A percentile compares a stretch with the other conserved stretches of the same genome.
phyloP scores from a whole-genome alignment of 2,888 invertebrate genomes.

The Nipponacmea schrenckii region DNA sequence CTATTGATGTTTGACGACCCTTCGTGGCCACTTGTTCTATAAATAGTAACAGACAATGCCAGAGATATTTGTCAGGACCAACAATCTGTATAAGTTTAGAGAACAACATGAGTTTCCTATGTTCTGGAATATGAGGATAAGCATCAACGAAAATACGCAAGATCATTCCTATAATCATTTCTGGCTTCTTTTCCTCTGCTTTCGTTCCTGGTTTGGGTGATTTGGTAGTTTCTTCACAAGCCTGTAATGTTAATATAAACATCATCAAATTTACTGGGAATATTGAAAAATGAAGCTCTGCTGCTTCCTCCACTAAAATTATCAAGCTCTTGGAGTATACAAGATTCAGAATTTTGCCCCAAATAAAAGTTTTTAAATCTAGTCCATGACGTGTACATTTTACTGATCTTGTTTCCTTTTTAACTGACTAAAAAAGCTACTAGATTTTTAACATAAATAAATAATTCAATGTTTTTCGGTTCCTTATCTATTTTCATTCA shows the following conservation, averaged over 20 bases:
- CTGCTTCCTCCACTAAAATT: too few species aligned
- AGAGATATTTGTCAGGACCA: constrained; percentile 66
- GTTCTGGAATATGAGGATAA: constrained; percentile 90
- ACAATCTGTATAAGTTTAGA: constrained; percentile 78
- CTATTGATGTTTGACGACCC: constrained; percentile 66
- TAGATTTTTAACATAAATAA: too few species aligned
- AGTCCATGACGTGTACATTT: too few species aligned
- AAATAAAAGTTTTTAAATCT: too few species aligned
- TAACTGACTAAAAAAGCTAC: too few species aligned
- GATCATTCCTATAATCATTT: constrained; percentile 55
- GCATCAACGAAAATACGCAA: constrained; percentile 91
- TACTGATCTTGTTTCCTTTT: too few species aligned
- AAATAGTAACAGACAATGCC: constrained; percentile 69
- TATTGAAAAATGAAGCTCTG: too few species aligned
- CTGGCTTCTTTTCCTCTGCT: constrained; percentile 36
- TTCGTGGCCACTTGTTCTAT: constrained; percentile 67
- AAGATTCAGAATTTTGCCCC: too few species aligned
- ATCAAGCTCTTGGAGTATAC: too few species aligned
- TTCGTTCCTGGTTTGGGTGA: constrained; percentile 11
- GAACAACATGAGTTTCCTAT: constrained; percentile 85
- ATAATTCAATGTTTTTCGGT: too few species aligned
- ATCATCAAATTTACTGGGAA: neutral
- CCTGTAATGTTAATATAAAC: constrained; percentile 33
- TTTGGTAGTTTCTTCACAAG: constrained; percentile 42
- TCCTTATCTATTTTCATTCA: too few species aligned